phyloP scores from a whole-genome alignment of 2,888 invertebrate genomes.

The Lasiommata megera region DNA sequence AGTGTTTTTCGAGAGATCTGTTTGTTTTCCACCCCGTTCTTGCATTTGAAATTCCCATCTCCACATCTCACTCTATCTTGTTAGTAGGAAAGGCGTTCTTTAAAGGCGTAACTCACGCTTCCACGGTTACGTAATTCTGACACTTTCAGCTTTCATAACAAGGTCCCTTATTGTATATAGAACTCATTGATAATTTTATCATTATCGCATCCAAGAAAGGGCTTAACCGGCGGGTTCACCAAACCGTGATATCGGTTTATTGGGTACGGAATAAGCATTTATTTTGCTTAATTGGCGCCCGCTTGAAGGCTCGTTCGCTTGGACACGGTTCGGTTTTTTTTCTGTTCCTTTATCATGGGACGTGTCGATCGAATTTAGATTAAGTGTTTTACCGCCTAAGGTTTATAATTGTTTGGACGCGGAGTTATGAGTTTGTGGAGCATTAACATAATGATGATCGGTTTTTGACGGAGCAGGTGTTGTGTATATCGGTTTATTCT shows the following conservation, averaged over 20 bases:
- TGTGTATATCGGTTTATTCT: conserved; percentile 74
- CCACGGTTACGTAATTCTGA: conserved; percentile 76
- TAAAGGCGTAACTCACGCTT: conserved; percentile 77
- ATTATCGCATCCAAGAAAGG: conserved; percentile 68
- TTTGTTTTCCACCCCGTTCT: conserved; percentile 64
- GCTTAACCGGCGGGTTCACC: conserved; percentile 64
- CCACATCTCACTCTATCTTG: conserved; percentile 70
- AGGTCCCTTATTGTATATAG: conserved; percentile 71
- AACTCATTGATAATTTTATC: conserved; percentile 54
- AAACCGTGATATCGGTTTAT: conserved; percentile 76
- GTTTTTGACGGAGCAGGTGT: conserved; percentile 78
- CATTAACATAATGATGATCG: conserved; percentile 77
- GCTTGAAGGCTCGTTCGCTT: conserved; percentile 65
- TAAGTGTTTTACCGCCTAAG: conserved; percentile 47
- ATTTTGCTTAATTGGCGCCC: conserved; percentile 75
- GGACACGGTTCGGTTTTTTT: conserved; percentile 59
- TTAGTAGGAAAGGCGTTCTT: conserved; percentile 72
- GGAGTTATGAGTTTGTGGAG: conserved; percentile 54
- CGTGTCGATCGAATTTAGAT: conserved; percentile 48
- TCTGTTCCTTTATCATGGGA: conserved; percentile 41
- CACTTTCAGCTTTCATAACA: conserved; percentile 77
- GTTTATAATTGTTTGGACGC: conserved; percentile 49
- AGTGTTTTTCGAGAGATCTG: conserved; percentile 80
- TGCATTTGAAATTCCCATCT: conserved; percentile 50
- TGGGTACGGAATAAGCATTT: conserved; percentile 69